Evolutionary conservation across 2,888 invertebrate genomes (phyloP).

Genomic region (Thumatha senex): DNA sequence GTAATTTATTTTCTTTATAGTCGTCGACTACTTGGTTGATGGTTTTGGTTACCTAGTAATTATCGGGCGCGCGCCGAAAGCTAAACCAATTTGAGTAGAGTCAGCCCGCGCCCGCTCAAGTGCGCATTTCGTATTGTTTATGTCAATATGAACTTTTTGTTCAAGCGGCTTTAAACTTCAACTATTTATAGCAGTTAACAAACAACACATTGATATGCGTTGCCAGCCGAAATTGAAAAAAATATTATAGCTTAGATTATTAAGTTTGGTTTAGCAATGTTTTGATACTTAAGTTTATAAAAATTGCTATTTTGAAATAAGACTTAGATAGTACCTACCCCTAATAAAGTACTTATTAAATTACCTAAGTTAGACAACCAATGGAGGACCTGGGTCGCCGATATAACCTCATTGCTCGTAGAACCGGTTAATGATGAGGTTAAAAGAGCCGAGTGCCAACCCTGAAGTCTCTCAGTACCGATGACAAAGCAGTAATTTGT

Average conservation of each 20-base stretch:
- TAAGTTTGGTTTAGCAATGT: background rate
- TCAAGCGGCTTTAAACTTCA: slow-evolving; percentile 50
- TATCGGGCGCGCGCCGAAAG: slow-evolving; percentile 76
- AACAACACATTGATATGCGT: slow-evolving; percentile 31
- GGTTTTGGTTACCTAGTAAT: slow-evolving; percentile 71
- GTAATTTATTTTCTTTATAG: slow-evolving; percentile 76
- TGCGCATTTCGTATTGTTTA: slow-evolving; percentile 72
- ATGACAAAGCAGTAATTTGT: too few species aligned
- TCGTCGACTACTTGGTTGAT: slow-evolving; percentile 61
- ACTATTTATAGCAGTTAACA: slow-evolving; percentile 54
- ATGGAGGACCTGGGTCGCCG: too few species aligned
- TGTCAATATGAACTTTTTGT: slow-evolving; percentile 70
- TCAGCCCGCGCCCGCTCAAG: slow-evolving; percentile 59
- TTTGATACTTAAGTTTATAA: too few species aligned
- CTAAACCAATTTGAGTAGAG: slow-evolving; percentile 65
- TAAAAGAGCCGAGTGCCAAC: too few species aligned
- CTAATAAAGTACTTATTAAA: too few species aligned
- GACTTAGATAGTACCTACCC: too few species aligned
- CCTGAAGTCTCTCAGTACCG: too few species aligned
- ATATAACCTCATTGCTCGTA: too few species aligned
- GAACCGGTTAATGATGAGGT: too few species aligned
- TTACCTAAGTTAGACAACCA: too few species aligned
- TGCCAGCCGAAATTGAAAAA: background rate
- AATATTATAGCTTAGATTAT: background rate
- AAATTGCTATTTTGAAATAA: too few species aligned